Evolutionary conservation across 2,888 invertebrate species (phyloP), one percentile per base, ranked within the genome.

Genomic region (Acrocera orbiculus): DNA sequence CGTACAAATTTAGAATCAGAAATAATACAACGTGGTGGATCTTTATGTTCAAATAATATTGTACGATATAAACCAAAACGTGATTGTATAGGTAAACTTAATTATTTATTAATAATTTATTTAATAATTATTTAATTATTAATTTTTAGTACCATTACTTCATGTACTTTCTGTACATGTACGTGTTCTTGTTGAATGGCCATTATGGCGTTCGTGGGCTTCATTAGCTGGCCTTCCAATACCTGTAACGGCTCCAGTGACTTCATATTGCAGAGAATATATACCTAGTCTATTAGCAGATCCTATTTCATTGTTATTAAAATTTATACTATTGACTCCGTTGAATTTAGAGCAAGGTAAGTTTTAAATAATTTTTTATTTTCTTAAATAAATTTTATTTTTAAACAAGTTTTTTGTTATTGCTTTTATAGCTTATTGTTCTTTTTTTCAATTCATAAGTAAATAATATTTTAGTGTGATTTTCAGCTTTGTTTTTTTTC

Each of bases 1-100:
- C 72, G 93, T 46, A 89, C 85, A 31, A 92, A 92, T 66, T 67
- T 93, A 38, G 93, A 93, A 65, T 73, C 90, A 37, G 92, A 93
- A 62, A 68, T 93, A 28, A 77, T 87, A 40, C 85, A 87, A 58
- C 70, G 86, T 27, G 85, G 83, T n/a, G 87, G 87, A 8, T 69
- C 73, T n/a, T 63, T 87, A 9, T 66, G 66, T 43, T 53, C 64
- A 2, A 56, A 62, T 17, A 62, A 63, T 44, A 64, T 72, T 47
- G 68, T 75, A 16, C 63, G 75, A 4, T 71, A 77, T 48, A 73
- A 75, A 51, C 76, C 80, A 26, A 76, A 81, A 50, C 68, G 81
- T 37, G 81, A 82, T 47, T 82, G 82, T 51, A 77, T 82, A 49
- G 75, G 77, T 77, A 59, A 57, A 52, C 47, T 8, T 28, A 28